Percentiles rank a stretch among this genome's conserved stretches.
phyloP scores from a whole-genome alignment of 2,113 vertebrate genomes.

The Junco hyemalis region DNA sequence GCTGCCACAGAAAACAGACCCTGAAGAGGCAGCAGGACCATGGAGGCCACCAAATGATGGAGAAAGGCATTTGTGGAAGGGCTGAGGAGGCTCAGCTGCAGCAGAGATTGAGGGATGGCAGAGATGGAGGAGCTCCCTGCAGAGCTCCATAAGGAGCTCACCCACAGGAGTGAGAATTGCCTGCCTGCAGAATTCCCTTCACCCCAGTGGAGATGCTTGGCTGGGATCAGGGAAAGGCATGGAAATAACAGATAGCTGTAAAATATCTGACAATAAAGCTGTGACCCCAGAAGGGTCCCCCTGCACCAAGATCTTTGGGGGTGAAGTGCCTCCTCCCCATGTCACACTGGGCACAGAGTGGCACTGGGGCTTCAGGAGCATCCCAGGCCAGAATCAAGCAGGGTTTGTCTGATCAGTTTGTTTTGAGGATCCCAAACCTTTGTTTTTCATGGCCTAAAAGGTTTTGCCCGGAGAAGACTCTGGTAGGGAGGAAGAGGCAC shows the following conservation, averaged over 20 bases:
- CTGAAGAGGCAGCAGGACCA: not conserved
- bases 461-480: not conserved
- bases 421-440: not conserved
- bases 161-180: not conserved
- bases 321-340: accelerated
- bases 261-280: not conserved
- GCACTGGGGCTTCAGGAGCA: accelerated
- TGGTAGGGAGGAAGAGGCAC: not conserved
- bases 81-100: not conserved
- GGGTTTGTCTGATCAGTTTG: accelerated
- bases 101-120: not conserved
- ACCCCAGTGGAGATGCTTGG: not conserved
- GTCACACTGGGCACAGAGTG: not conserved
- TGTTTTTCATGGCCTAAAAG: not conserved
- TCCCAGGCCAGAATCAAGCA: not conserved
- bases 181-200: not conserved
- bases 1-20: not conserved
- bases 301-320: not conserved
- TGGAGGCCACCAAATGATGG: not conserved
- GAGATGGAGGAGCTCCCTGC: not conserved
- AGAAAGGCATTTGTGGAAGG: accelerated
- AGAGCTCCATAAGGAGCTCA: accelerated
- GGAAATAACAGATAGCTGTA: not conserved
- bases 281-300: not conserved
- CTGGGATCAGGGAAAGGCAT: not conserved